phyloP scores from a whole-genome alignment of 2,888 invertebrate species.

The Venusia cambrica region DNA sequence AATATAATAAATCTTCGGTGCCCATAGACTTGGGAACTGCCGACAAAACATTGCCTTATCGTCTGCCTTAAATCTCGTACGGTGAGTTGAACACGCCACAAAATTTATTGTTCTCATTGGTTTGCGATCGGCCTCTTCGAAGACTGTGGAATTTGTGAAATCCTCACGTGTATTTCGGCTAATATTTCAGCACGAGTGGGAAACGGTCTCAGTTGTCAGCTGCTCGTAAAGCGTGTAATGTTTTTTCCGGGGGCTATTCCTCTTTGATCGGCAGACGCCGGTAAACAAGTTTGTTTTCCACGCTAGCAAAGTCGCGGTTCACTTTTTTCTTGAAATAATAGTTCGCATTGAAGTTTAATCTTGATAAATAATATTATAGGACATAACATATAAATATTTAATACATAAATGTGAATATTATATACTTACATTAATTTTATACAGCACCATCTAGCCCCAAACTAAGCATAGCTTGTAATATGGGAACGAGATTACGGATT shows the following conservation, averaged over 20 bases:
- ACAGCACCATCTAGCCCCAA: no score
- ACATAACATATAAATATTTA: no score
- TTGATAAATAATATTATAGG: no score
- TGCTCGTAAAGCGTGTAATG: slow-evolving; percentile 21
- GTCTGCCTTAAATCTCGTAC: slow-evolving; percentile 61
- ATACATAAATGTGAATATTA: no score
- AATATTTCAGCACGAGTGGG: slow-evolving; percentile 30
- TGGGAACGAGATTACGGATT: no score
- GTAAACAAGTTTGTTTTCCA: slow-evolving; percentile 17
- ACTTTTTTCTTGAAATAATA: no score
- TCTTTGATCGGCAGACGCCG: slow-evolving; percentile 19
- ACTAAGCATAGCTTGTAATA: no score
- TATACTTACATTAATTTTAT: no score
- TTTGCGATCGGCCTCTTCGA: slow-evolving; percentile 37
- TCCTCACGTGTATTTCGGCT: slow-evolving; percentile 31
- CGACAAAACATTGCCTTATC: slow-evolving; percentile 57
- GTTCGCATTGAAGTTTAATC: no score
- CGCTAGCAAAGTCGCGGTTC: no score
- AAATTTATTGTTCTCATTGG: slow-evolving; percentile 49
- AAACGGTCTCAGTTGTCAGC: slow-evolving; percentile 26
- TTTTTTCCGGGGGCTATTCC: slow-evolving; percentile 25
- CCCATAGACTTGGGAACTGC: slow-evolving; percentile 36
- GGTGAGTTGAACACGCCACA: slow-evolving; percentile 51
- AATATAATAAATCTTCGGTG: slow-evolving; percentile 29
- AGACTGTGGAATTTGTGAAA: slow-evolving; percentile 40